Base-by-base conservation (phyloP, 1,140 invertebrate genomes). In the Drosophila erecta region DNA sequence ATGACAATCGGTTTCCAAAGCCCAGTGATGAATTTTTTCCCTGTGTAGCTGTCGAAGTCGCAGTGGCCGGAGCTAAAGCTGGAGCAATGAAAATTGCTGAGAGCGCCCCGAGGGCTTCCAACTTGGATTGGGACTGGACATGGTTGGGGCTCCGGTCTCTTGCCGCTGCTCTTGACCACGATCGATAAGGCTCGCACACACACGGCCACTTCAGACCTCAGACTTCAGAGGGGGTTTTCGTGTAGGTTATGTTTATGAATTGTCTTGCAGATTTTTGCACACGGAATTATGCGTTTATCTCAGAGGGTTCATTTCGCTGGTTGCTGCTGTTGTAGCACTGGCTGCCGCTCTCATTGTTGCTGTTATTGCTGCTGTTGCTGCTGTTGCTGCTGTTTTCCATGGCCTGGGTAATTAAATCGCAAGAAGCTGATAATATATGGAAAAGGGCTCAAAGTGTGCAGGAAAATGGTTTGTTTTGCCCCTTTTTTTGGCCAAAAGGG, bases 21-120 rank as follows among this genome's bases (percentile, higher is more conserved):
- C 27, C 27, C 8, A 30, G 0, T 38, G n/a, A 17, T 17, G 17
- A 17, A 17, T 17, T 44, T 57, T 44, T 20, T 61, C 10, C 8
- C 40, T 22, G 64, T 54, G 57, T 12, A 43, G 22, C 22, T 44
- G 12, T 7, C 47, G 75, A 40, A 24, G 40, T 62, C 49, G 46
- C 43, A 33, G 56, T 35, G 24, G 66, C 33, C 44, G 7, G 20
- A 62, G 75, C 40, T 56, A 50, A 35, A 55, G 67, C 40, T 69
- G 64, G 43, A 58, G 67, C 79, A 89, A 78, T 89, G 78, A 86
- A 86, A 90, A 90, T 90, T 90, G 86, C 81, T 90, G 86, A 90
- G 86, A 90, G 86, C 79, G 81, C 86, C 86, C 86, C 79, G 79
- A 90, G 86, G 86, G 86, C 86, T 85, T 81, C 64, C 73, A 62